phyloP scores from a whole-genome alignment of 2,113 vertebrate species.

The Azemiops feae region DNA sequence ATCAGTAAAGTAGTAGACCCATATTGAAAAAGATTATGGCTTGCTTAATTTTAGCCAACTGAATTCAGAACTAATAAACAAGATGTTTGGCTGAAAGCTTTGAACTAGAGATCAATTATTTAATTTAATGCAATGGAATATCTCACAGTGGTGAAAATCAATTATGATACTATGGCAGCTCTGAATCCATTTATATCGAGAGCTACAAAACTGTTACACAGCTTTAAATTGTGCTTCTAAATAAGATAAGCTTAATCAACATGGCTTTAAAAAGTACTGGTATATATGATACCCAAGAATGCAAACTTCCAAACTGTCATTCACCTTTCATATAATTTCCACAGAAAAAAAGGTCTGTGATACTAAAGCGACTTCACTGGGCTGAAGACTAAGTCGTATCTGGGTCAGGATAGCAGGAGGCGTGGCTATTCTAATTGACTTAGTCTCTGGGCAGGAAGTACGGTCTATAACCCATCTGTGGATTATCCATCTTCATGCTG shows the following conservation, averaged over 20 bases:
- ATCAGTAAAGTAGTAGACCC: neutral
- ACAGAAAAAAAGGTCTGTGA: neutral
- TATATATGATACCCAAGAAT: neutral
- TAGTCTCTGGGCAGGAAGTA: too few species aligned
- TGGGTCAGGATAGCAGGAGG: too few species aligned
- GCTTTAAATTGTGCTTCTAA: neutral
- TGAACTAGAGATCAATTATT: neutral
- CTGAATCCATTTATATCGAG: neutral
- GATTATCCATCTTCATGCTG: too few species aligned
- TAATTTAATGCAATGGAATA: conserved; percentile 20
- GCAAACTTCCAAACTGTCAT: neutral
- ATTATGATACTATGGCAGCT: neutral
- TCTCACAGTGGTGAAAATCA: neutral
- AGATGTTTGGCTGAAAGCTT: neutral
- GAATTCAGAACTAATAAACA: neutral
- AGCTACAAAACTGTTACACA: neutral
- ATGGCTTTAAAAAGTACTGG: neutral
- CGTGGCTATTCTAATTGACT: too few species aligned
- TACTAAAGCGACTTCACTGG: too few species aligned
- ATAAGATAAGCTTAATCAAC: neutral
- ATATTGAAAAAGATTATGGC: neutral
- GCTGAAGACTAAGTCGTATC: too few species aligned
- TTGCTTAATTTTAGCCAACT: conserved; percentile 2
- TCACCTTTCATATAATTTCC: neutral
- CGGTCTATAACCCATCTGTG: too few species aligned